These are phyloP conservation scores for Chloromyia formosa DNA, from an alignment of 2,888 invertebrate genomes.

Conservation along the genomic window DNA sequence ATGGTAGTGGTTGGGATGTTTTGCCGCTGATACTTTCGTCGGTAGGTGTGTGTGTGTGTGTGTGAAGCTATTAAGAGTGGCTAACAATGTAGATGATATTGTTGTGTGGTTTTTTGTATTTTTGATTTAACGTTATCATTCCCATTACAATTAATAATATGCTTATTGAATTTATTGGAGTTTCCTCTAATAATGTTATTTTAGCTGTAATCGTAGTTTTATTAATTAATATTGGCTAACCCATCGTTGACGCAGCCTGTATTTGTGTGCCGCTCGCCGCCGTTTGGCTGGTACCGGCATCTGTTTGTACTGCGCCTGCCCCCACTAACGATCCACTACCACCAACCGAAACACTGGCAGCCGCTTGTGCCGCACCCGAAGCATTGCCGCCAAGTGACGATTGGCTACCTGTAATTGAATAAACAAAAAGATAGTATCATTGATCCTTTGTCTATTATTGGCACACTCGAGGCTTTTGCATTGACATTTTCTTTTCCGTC, in stretches of 20 bases:
- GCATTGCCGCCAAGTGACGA: conserved; percentile 51
- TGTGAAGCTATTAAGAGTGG: no score
- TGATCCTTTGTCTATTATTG: no score
- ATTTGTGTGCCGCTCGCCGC: conserved; percentile 47
- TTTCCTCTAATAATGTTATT: conserved; percentile 38
- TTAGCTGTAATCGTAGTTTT: conserved; percentile 12
- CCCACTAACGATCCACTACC: conserved; percentile 52
- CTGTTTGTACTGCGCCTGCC: conserved; percentile 40
- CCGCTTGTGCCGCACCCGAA: conserved; percentile 48
- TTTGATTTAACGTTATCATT: conserved; percentile 28
- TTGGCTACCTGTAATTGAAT: conserved; percentile 47
- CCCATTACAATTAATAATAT: conserved; percentile 20
- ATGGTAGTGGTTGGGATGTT: background rate
- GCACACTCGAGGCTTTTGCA: no score
- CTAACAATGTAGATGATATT: background rate
- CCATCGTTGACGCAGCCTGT: conserved; percentile 60
- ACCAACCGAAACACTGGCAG: conserved; percentile 48
- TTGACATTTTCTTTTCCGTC: no score
- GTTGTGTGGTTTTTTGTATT: background rate
- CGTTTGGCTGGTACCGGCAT: conserved; percentile 51
- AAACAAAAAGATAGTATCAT: background rate
- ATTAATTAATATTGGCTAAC: conserved; percentile 55
- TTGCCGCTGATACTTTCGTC: background rate
- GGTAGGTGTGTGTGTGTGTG: background rate
- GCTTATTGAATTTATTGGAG: conserved; percentile 38